phyloP scores from a whole-genome alignment of 1,140 invertebrate genomes.

The Nymphalis io region DNA sequence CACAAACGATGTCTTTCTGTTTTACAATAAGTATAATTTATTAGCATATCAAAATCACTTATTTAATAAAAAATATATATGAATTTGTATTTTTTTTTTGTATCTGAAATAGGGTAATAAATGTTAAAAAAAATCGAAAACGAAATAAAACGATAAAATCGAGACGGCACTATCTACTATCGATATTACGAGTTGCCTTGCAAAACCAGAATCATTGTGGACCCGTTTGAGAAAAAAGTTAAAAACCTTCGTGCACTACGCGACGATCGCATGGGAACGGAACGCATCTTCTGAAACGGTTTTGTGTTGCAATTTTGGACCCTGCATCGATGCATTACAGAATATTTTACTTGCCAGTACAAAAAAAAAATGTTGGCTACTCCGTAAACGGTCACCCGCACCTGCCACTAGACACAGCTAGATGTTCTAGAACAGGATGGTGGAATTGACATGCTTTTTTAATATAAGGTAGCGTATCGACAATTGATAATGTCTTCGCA shows the following conservation, averaged over 20 bases:
- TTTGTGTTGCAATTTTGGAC: conserved; percentile 56
- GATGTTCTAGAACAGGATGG: conserved; percentile 41
- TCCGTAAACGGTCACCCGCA: conserved; percentile 66
- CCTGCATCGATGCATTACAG: conserved; percentile 52
- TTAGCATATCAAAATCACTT: too few species aligned
- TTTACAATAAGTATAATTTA: too few species aligned
- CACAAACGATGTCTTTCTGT: too few species aligned
- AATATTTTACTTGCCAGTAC: conserved; percentile 48
- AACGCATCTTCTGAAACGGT: conserved; percentile 55
- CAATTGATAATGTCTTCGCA: neutral
- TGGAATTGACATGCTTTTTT: conserved; percentile 8
- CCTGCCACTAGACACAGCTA: conserved; percentile 66
- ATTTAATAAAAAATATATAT: too few species aligned
- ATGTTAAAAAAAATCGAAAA: conserved; percentile 27
- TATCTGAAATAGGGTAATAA: neutral
- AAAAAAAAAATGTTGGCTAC: conserved; percentile 55
- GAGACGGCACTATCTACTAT: conserved; percentile 57
- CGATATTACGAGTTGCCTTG: conserved; percentile 70
- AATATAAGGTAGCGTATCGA: neutral
- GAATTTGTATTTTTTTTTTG: too few species aligned
- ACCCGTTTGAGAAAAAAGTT: conserved; percentile 71
- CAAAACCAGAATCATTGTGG: conserved; percentile 79
- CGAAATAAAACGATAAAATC: conserved; percentile 52
- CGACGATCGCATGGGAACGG: conserved; percentile 72
- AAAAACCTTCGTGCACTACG: conserved; percentile 66